Evolutionary conservation across 2,797 vertebrate genomes (phyloP).

Genomic region (Mustela erminea): DNA sequence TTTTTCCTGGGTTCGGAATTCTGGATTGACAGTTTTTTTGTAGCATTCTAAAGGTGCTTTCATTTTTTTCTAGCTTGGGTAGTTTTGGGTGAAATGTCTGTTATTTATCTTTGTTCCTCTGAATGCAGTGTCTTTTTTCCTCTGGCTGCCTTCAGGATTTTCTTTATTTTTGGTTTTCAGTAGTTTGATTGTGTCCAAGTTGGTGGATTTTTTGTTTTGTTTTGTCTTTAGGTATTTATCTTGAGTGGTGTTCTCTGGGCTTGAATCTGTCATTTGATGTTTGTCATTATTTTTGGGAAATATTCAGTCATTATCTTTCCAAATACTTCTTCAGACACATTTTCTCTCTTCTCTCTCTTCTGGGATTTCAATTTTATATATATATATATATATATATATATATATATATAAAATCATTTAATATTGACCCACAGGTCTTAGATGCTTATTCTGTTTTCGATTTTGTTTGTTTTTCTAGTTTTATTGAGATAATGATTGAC

Average conservation of each 20-base stretch:
- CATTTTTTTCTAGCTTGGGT: neutral
- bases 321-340: neutral
- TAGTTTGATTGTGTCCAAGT: neutral
- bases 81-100: neutral
- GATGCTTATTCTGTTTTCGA: neutral
- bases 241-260: conserved; percentile 21
- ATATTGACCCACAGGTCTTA: neutral
- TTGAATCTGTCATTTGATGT: neutral
- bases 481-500: neutral
- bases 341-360: neutral
- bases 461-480: neutral
- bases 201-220: neutral
- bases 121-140: neutral
- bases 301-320: neutral
- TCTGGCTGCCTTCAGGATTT: neutral
- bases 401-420: neutral
- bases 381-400: too few relatives aligned
- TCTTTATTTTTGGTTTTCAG: conserved; percentile 30
- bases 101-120: neutral
- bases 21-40: neutral
- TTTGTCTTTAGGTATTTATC: conserved; percentile 34
- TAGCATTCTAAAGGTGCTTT: neutral
- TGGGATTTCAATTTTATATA: neutral
- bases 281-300: neutral
- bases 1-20: neutral